phyloP scores from a whole-genome alignment of 2,888 invertebrate genomes.

The Charanyca ferruginea region DNA sequence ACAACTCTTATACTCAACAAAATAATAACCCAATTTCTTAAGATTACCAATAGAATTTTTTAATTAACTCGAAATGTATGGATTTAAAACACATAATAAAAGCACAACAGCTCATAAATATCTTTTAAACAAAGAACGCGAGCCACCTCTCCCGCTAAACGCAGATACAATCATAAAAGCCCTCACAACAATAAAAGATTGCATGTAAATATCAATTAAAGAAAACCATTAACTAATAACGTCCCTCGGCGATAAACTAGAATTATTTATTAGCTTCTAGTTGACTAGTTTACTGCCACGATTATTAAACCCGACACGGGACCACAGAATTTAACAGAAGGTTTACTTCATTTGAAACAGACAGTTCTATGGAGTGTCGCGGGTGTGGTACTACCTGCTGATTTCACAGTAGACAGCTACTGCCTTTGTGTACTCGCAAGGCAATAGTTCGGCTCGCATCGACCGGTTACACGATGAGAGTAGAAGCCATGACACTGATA shows the following conservation, averaged over 20 bases:
- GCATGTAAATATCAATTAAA: conserved; percentile 52
- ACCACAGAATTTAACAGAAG: conserved; percentile 8
- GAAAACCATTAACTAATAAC: conserved; percentile 39
- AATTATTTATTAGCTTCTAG: conserved; percentile 34
- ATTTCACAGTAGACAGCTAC: background rate
- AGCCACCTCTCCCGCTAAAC: background rate
- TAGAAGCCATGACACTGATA: background rate
- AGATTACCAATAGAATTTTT: no score
- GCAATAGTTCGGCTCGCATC: background rate
- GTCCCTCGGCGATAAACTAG: conserved; percentile 22
- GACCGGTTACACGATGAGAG: background rate
- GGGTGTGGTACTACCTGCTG: no score
- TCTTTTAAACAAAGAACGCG: background rate
- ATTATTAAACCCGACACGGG: conserved; percentile 23
- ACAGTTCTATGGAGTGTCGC: no score
- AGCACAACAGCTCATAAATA: conserved; percentile 17
- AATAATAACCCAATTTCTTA: no score
- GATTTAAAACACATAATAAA: no score
- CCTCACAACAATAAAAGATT: conserved; percentile 35
- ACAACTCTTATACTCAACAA: no score
- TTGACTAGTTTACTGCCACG: conserved; percentile 22
- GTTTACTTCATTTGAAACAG: background rate
- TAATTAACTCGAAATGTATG: no score
- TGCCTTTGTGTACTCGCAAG: background rate
- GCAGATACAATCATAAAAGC: conserved; percentile 22